Evolutionary conservation across 2,113 vertebrate genomes (phyloP).

Genomic region (Setophaga coronata): DNA sequence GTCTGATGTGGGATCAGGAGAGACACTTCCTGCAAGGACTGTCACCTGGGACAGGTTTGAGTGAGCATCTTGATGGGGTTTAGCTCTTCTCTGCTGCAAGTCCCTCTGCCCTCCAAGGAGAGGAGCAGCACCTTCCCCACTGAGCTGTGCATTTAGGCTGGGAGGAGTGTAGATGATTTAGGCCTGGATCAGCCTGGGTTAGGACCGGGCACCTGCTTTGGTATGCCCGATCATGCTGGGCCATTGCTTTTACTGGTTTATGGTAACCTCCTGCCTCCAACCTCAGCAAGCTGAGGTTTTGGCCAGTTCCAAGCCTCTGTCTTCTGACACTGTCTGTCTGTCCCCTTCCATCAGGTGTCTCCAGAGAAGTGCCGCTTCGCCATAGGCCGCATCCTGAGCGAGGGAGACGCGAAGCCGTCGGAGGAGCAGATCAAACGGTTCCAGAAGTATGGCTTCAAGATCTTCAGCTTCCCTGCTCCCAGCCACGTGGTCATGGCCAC

Average conservation of each 20-base stretch:
- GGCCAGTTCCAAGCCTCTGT: neutral
- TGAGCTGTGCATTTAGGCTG: neutral
- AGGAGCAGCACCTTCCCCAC: neutral
- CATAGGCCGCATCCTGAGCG: slow-evolving; percentile 89
- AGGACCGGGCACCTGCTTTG: neutral
- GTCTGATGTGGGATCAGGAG: neutral
- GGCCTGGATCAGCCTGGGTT: neutral
- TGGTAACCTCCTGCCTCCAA: neutral
- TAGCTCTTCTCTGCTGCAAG: neutral
- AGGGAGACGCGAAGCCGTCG: slow-evolving; percentile 79
- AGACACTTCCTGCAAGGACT: neutral
- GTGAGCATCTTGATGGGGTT: neutral
- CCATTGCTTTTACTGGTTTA: neutral
- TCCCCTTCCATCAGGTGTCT: slow-evolving; percentile 70
- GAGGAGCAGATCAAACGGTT: slow-evolving; percentile 83
- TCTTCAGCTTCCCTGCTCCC: slow-evolving; percentile 89
- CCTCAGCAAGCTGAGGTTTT: neutral
- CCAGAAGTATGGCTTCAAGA: slow-evolving; percentile 87
- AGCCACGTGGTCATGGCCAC: slow-evolving; percentile 87
- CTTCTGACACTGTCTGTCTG: neutral
- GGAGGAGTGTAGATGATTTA: neutral
- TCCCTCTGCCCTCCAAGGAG: neutral
- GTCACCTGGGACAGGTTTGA: neutral
- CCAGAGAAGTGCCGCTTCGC: slow-evolving; percentile 82
- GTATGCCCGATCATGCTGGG: fast-evolving